phyloP scores from a whole-genome alignment of 2,888 invertebrate genomes.

The Galerucella nymphaeae region DNA sequence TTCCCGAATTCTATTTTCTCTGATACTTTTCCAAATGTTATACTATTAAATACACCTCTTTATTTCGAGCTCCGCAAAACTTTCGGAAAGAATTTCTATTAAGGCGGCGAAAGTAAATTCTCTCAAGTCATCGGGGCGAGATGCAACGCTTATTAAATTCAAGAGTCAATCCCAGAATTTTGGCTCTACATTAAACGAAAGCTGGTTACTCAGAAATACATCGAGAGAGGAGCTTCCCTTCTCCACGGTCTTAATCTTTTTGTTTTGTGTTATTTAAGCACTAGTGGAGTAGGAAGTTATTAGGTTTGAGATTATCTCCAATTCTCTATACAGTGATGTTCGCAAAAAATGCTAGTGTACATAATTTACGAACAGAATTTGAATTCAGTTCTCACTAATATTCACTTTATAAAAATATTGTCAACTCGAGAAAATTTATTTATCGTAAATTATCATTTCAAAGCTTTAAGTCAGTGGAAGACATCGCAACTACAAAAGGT shows the following conservation, averaged over 20 bases:
- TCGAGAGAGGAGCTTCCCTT: neutral
- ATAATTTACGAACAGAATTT: neutral
- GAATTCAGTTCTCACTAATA: neutral
- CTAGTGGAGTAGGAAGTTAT: neutral
- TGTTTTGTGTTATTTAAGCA: neutral
- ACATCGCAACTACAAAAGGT: constrained; percentile 8
- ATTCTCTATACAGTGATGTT: neutral
- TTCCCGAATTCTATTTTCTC: constrained; percentile 28
- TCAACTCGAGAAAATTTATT: neutral
- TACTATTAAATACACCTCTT: constrained; percentile 31
- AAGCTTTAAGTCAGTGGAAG: neutral
- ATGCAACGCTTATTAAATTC: constrained; percentile 38
- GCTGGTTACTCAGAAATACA: neutral
- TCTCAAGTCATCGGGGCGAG: constrained; percentile 11
- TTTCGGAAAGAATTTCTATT: constrained; percentile 31
- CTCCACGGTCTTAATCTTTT: too few species aligned
- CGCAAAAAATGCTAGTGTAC: neutral
- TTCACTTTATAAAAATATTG: too few species aligned
- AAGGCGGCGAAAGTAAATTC: constrained; percentile 25
- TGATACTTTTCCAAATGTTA: constrained; percentile 26
- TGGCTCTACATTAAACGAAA: constrained; percentile 4
- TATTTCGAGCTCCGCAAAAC: constrained; percentile 25
- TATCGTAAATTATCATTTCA: neutral
- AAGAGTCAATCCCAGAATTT: constrained; percentile 36
- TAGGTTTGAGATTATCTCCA: neutral